phyloP scores from a whole-genome alignment of 2,888 invertebrate species.

The Hyposoter dolosus region DNA sequence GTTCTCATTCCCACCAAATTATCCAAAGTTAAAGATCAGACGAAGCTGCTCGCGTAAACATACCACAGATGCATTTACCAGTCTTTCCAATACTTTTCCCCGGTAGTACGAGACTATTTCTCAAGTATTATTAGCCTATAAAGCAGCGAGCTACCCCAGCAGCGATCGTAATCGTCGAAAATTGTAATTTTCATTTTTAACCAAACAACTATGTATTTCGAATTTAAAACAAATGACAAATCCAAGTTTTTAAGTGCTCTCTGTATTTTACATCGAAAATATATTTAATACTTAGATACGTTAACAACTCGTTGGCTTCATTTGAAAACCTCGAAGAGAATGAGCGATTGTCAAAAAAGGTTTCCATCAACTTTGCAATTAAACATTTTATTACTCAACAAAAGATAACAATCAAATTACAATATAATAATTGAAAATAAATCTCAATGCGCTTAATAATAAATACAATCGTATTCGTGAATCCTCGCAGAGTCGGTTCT shows the following conservation, averaged over 20 bases:
- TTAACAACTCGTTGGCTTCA: not conserved
- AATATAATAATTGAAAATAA: conserved; percentile 53
- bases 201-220: conserved; percentile 22
- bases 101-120: conserved; percentile 50
- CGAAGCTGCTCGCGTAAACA: not conserved
- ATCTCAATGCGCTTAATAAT: conserved; percentile 43
- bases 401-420: conserved; percentile 78
- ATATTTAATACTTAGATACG: conserved; percentile 70
- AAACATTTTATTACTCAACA: conserved; percentile 82
- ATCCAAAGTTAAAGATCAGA: conserved; percentile 64
- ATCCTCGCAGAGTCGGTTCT: not conserved
- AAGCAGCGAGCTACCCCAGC: conserved; percentile 26
- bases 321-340: not conserved
- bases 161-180: conserved; percentile 23
- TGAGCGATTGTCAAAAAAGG: not conserved
- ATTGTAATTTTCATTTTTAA: not conserved
- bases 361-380: conserved; percentile 65
- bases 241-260: conserved; percentile 61
- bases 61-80: conserved; percentile 45
- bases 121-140: conserved; percentile 67
- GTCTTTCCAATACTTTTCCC: conserved; percentile 8
- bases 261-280: conserved; percentile 70
- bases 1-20: conserved; percentile 35
- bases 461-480: conserved; percentile 4
- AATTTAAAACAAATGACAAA: conserved; percentile 33